Evolutionary conservation across 2,888 invertebrate genomes (phyloP).

Genomic region (Erannis defoliaria): DNA sequence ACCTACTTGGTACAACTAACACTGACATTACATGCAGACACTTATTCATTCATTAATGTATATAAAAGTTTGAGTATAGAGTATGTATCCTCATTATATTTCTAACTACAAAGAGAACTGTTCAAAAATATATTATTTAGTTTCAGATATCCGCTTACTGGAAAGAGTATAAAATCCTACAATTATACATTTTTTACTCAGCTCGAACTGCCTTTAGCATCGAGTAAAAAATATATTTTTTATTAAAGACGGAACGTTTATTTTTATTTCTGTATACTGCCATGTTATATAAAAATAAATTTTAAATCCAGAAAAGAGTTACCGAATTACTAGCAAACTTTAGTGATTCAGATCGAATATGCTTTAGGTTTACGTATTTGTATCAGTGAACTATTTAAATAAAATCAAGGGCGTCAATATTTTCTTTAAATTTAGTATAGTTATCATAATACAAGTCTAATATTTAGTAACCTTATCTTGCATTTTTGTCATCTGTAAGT

Average conservation of each 20-base stretch:
- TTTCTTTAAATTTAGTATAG: neutral
- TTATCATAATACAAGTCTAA: neutral
- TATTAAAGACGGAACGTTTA: too few species aligned
- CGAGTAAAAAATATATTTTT: too few species aligned
- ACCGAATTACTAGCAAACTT: too few species aligned
- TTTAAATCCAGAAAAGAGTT: too few species aligned
- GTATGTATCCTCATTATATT: neutral
- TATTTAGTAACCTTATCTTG: neutral
- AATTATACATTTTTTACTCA: neutral
- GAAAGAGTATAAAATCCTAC: neutral
- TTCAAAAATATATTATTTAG: neutral
- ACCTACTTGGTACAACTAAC: conserved; percentile 29
- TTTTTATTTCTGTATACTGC: too few species aligned
- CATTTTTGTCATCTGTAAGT: neutral
- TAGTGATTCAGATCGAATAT: neutral
- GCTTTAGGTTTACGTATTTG: too few species aligned
- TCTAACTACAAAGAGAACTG: neutral
- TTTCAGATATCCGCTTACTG: neutral
- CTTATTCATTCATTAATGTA: neutral
- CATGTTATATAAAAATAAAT: too few species aligned
- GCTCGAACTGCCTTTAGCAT: neutral
- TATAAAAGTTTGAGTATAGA: neutral
- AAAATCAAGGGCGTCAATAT: neutral
- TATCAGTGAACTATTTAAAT: neutral
- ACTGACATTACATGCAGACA: conserved; percentile 16